Percentiles rank a stretch among this genome's conserved stretches.
phyloP scores from a whole-genome alignment of 2,797 vertebrate species.

The Leptodactylus fallax region DNA sequence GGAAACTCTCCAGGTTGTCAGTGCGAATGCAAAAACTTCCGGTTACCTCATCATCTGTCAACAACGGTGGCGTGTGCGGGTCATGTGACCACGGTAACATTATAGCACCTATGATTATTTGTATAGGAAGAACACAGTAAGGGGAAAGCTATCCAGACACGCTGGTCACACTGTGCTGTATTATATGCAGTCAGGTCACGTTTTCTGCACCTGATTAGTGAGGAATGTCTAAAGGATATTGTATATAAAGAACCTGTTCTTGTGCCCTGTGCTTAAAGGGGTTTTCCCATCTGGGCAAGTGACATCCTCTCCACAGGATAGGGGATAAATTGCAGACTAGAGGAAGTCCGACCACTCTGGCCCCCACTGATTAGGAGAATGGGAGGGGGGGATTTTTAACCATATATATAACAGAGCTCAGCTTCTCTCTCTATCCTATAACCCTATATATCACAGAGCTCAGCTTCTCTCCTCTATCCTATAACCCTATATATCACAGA shows the following conservation, averaged over 20 bases:
- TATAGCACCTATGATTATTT: not conserved
- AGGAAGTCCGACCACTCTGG: too few relatives aligned
- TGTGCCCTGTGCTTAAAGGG: not conserved
- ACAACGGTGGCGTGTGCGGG: not conserved
- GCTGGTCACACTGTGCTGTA: not conserved
- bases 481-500: too few relatives aligned
- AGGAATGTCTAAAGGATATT: not conserved
- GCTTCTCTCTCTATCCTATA: too few relatives aligned
- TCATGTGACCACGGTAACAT: not conserved
- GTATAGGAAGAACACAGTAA: not conserved
- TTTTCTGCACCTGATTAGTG: not conserved
- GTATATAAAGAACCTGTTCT: too few relatives aligned
- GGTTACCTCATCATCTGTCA: not conserved
- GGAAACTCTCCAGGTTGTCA: conserved; percentile 13
- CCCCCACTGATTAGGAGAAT: too few relatives aligned
- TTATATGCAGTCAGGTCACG: not conserved
- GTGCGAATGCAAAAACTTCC: not conserved
- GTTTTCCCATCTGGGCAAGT: too few relatives aligned
- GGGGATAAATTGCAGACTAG: too few relatives aligned
- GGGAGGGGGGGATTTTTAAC: too few relatives aligned
- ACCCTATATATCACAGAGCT: too few relatives aligned
- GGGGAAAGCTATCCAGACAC: conserved; percentile 1
- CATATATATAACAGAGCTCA: too few relatives aligned
- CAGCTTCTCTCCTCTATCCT: too few relatives aligned
- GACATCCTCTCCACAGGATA: too few relatives aligned